Conservation (phyloP, 2,797 vertebrate species). For the Podargus strigoides region DNA sequence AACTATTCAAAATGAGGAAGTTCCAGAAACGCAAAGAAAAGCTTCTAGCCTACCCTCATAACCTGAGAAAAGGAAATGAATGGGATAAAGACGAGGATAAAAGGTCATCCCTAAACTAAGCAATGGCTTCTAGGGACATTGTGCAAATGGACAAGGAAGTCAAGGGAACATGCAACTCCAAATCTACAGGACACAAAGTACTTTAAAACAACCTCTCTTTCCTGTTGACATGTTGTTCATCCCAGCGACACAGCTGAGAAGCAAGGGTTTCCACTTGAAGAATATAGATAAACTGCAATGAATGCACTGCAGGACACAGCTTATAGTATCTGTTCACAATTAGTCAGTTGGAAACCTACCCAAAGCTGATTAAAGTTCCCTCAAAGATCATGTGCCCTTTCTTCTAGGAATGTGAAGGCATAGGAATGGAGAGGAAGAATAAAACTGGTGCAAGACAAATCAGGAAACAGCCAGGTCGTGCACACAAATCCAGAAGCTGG, state of each 20-base stretch:
- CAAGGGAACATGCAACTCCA: background rate
- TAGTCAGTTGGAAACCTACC: background rate
- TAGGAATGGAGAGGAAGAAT: background rate
- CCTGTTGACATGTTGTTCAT: background rate
- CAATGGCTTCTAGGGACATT: background rate
- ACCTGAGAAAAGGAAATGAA: background rate
- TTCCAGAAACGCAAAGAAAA: background rate
- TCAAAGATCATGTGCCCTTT: background rate
- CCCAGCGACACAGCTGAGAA: background rate
- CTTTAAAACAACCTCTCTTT: background rate
- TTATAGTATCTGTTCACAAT: background rate
- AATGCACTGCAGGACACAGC: fast-evolving
- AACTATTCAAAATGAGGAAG: background rate
- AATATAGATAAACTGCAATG: background rate
- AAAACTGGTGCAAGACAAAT: background rate
- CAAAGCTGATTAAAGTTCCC: background rate
- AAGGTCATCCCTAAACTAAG: background rate
- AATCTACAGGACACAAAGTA: background rate
- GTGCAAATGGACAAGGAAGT: background rate
- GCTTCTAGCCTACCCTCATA: background rate
- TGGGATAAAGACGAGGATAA: background rate
- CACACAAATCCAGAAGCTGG: background rate
- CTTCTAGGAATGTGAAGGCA: background rate
- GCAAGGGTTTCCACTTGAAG: background rate
- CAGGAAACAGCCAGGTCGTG: background rate